A percentile compares a stretch with the other conserved stretches of the same genome.
Evolutionary conservation across 2,113 vertebrate species (phyloP).

Genomic region (Limanda limanda): DNA sequence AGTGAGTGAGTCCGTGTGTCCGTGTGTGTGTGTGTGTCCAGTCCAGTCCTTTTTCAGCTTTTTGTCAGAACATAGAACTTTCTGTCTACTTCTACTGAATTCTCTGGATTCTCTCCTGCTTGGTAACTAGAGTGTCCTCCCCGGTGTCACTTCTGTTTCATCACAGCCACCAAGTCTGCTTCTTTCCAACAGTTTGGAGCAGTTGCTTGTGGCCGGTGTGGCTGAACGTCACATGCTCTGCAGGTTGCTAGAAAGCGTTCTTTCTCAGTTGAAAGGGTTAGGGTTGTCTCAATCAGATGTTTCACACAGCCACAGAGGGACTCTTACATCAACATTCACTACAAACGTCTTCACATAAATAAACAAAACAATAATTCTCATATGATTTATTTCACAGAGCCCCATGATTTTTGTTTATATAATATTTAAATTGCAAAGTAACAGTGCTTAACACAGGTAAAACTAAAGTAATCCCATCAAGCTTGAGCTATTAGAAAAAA

Average conservation of each 20-base stretch:
- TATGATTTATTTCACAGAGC: no score
- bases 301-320: background rate
- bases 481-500: background rate
- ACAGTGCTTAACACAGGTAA: background rate
- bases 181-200: background rate
- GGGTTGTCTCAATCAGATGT: constrained; percentile 16
- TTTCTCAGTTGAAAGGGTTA: background rate
- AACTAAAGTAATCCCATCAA: no score
- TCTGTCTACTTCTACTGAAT: background rate
- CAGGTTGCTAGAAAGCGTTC: constrained; percentile 32
- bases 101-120: background rate
- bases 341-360: background rate
- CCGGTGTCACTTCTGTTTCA: background rate
- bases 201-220: background rate
- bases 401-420: no score
- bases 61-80: background rate
- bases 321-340: background rate
- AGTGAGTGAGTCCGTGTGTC: background rate
- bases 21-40: background rate
- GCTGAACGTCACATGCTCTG: constrained; percentile 10
- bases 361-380: background rate
- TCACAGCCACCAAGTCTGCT: background rate
- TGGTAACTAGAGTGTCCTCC: background rate
- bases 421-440: no score
- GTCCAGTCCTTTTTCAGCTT: constrained; percentile 24